Conservation (phyloP, 2,797 vertebrate genomes). For the Chaetophractus vellerosus region DNA sequence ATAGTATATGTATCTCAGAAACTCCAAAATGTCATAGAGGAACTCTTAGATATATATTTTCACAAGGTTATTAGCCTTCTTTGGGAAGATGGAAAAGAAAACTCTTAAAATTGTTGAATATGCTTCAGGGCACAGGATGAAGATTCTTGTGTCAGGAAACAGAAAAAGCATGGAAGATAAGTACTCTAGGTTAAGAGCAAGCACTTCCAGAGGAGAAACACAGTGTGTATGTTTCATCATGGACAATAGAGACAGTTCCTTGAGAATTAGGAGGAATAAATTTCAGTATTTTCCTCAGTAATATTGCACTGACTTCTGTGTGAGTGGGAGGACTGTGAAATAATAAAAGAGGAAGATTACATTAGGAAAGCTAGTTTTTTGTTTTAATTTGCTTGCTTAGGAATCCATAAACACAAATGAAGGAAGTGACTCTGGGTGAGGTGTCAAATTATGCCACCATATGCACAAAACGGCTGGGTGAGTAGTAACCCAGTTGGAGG, state of each 20-base stretch:
- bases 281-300: background rate
- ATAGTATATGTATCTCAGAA: background rate
- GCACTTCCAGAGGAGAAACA: background rate
- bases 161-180: background rate
- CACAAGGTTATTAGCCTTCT: background rate
- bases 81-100: background rate
- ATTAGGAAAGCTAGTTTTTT: background rate
- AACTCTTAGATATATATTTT: background rate
- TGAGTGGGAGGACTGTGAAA: background rate
- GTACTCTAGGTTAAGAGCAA: background rate
- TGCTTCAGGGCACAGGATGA: background rate
- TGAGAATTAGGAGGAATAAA: background rate
- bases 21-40: background rate
- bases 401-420: background rate
- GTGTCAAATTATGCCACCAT: background rate
- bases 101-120: background rate
- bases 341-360: background rate
- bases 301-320: background rate
- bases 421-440: background rate
- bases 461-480: background rate
- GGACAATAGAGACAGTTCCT: background rate
- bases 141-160: background rate
- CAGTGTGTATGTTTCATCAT: background rate
- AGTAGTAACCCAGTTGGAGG: background rate
- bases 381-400: background rate